phyloP scores from a whole-genome alignment of 2,888 invertebrate species.

The Sinopyrophorus schimmeli region DNA sequence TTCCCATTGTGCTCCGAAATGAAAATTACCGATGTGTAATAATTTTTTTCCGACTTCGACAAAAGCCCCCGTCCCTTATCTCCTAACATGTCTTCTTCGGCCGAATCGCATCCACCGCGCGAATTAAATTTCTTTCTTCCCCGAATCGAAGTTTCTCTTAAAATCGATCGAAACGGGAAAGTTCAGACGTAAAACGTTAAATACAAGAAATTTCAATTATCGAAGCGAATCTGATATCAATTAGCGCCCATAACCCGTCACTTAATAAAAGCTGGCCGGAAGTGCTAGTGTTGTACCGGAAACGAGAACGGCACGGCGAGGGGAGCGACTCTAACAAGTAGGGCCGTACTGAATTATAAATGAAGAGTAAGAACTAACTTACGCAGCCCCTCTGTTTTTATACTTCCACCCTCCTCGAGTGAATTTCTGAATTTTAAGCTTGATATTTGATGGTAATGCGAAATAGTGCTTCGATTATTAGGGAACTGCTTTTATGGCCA shows the following conservation, averaged over 20 bases:
- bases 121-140: too few species aligned
- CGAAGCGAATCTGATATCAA: constrained; percentile 39
- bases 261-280: constrained; percentile 46
- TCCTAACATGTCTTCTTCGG: too few species aligned
- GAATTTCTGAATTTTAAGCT: constrained; percentile 53
- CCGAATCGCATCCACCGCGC: too few species aligned
- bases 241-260: constrained; percentile 40
- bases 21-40: too few species aligned
- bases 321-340: constrained; percentile 43
- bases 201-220: constrained; percentile 41
- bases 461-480: constrained; percentile 34
- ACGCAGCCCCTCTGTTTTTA: constrained; percentile 52
- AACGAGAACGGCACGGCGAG: constrained; percentile 45
- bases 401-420: constrained; percentile 46
- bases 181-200: too few species aligned
- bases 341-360: constrained; percentile 54
- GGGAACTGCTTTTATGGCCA: constrained; percentile 29
- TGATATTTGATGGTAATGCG: constrained; percentile 44
- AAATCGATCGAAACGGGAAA: too few species aligned
- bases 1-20: too few species aligned
- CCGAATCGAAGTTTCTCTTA: too few species aligned
- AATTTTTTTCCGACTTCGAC: too few species aligned
- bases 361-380: constrained; percentile 57
- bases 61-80: too few species aligned
- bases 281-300: constrained; percentile 50